Evolutionary conservation across 2,888 invertebrate species (phyloP), one percentile per base, ranked within the genome.

Genomic region (Meteorus colon): DNA sequence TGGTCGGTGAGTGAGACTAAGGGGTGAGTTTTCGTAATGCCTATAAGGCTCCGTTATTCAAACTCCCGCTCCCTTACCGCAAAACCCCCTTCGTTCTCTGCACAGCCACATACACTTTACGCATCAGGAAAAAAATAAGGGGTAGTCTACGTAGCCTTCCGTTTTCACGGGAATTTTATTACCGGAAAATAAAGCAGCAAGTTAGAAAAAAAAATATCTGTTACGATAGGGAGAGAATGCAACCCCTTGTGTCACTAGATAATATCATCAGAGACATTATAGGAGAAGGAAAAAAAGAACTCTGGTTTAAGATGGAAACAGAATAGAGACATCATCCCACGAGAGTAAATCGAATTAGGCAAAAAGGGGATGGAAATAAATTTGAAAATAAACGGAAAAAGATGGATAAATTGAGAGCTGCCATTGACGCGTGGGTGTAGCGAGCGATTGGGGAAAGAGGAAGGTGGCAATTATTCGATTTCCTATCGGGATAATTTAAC

Each of bases 1-100:
- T 80, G 81, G 82, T 82, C 82, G 82, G 74, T 69, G 80, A 75
- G 76, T 66, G 80, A 82, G 80, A 82, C 83, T 79, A 79, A 84
- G 84, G 78, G 84, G 84, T 86, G 84, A 85, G 86, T 86, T 85
- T 85, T 80, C 83, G 86, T 86, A 86, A 86, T 86, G 84, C 84
- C 84, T 84, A 83, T 85, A 86, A 86, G 83, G 83, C 82, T 77
- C 80, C 81, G 76, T 69, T 73, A 75, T 80, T 63, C 66, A 65
- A 67, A 66, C n/a, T 51, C n/a, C 62, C 72, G 59, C 41, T 68
- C 55, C 62, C 67, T 37, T 37, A 19, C 68, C 45, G 45, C 29
- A n/a, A 48, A 24, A n/a, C 41, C 29, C 45, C 37, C 60, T 63
- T 48, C 45, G 74, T 74, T 77, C 78, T 79, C 74, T 72, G 24